Evolutionary conservation across 2,797 vertebrate genomes (phyloP), one percentile per base, ranked within the genome.

Genomic region (Psittacula derbiana): DNA sequence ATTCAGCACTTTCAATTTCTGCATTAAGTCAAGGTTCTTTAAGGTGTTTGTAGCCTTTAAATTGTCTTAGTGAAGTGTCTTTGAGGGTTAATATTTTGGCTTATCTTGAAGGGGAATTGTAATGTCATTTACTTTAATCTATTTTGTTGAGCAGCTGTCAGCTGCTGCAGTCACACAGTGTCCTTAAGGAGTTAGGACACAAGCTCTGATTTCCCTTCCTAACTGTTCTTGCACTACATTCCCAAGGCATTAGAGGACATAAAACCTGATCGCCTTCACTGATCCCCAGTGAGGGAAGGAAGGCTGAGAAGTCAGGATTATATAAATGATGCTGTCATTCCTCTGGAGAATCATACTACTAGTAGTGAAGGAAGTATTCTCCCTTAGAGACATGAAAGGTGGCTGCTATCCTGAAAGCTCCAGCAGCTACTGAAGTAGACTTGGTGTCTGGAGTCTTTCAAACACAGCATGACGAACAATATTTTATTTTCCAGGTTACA

Each of bases 121-220:
- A 93, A 86, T 65, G 43, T 83, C 19, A 90, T 65, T 83, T 94
- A 33, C 11, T 89, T 91, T 70, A 79, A 95, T 78, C 62, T 90
- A 15, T 80, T 93, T 84, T 86, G 83, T 65, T 84, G 49, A 95
- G 81, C 70, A 93, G 69, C 61, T 86, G 62, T 83, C 79, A 95
- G 47, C 16, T 55, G 66, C 62, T 76, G 33, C 27, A 86, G n/a
- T 86, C 80, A 82, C 8, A 40, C 8, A 44, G n/a, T 74, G 18
- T 80, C 74, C 78, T 86, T 33, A 73, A 66, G 47, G 49, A 88
- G 33, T 52, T 58, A 83, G 61, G 69, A 90, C 23, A 80, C 38
- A 70, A 73, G 16, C 25, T 71, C 12, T 55, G 13, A 18, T 87
- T 61, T 25, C 21, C n/a, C 5, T 43, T 91, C 36, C 36, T 66